Conservation (phyloP, 2,113 vertebrate species). For the western clawed frog (Xenopus tropicalis) region UCB_Xtro_10.0 CM004446.2:40012001-40012500, state of each 20-base stretch:
- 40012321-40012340: constrained; percentile 36
- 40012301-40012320: constrained; percentile 32
- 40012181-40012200: constrained; percentile 18
- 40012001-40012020: too few relatives aligned
- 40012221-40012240: constrained; percentile 38
- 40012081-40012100: too few relatives aligned
- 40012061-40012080: too few relatives aligned
- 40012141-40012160: constrained; percentile 12
- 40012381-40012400: constrained; percentile 3
- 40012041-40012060: too few relatives aligned
- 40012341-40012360: constrained; percentile 24
- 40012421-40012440: too few relatives aligned
- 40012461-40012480: too few relatives aligned
- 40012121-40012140: too few relatives aligned
- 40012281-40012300: constrained; percentile 40
- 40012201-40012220: constrained; percentile 40
- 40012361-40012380: constrained; percentile 6
- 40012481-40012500: too few relatives aligned
- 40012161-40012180: constrained; percentile 19
- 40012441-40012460: too few relatives aligned
- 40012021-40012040: too few relatives aligned
- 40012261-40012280: constrained; percentile 36
- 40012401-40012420: too few relatives aligned
- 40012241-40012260: constrained; percentile 34
- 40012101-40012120: too few relatives aligned